A percentile compares a stretch with the other conserved stretches of the same genome.
These are phyloP conservation scores for Delphinapterus leucas DNA, from an alignment of 2,113 vertebrate genomes.

Conservation along the genomic window DNA sequence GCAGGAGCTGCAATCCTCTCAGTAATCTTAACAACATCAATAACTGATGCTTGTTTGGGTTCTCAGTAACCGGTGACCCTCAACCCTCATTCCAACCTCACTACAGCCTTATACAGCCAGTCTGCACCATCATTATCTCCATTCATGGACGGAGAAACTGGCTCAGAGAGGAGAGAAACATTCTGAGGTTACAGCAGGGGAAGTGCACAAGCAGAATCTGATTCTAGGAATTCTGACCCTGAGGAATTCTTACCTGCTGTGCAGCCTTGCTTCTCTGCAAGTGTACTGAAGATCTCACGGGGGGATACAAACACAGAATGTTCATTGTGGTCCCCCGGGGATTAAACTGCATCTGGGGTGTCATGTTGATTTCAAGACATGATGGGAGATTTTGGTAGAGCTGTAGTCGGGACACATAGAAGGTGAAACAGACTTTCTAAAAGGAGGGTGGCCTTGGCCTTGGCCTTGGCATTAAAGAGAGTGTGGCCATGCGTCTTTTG, in stretches of 20 bases:
- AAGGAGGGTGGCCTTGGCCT: neutral
- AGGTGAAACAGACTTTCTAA: neutral
- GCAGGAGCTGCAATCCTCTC: neutral
- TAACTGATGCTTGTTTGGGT: neutral
- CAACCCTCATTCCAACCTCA: neutral
- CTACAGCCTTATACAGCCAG: neutral
- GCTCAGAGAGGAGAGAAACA: neutral
- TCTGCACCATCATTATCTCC: neutral
- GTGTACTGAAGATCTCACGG: neutral
- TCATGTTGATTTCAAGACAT: neutral
- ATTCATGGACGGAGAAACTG: neutral
- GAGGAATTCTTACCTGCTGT: neutral
- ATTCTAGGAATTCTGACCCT: neutral
- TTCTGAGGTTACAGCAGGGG: neutral
- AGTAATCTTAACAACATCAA: rapidly evolving
- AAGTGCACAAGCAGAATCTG: neutral
- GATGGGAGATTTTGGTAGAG: neutral
- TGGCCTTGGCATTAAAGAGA: neutral
- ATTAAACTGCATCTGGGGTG: neutral
- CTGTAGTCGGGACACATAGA: neutral
- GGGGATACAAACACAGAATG: neutral
- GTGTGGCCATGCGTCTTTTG: neutral
- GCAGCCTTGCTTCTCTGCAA: neutral
- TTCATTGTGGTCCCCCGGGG: no score
- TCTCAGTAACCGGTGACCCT: neutral